Base-by-base conservation (phyloP, 2,888 invertebrate genomes). In the Allygus modestus region DNA sequence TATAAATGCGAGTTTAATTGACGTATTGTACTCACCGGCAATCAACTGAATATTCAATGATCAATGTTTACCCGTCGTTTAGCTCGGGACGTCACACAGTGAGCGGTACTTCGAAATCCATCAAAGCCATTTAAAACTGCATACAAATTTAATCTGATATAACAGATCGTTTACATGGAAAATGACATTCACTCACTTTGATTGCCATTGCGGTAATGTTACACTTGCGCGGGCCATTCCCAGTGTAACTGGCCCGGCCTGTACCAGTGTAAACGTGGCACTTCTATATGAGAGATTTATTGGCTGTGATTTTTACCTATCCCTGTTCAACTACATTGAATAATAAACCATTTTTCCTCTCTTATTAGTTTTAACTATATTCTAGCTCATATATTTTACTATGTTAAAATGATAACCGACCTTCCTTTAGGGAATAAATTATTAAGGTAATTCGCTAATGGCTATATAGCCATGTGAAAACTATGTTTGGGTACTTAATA, bases 41-140 rank as follows among this genome's bases (percentile, higher is more conserved):
- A 54, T 54, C 54, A 23, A 54, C 1, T 23, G 23, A n/a, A 54
- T 54, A 54, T 23, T 23, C 20, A 54, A n/a, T 54, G 11, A 20
- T 54, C 20, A 20, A 5, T 54, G 23, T 20, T 23, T 23, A 54
- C 20, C 23, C 54, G 12, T 46, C 46, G 23, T 54, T 54, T 23
- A 54, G 54, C 5, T 54, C 15, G 20, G 51, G 51, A 11, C 58
- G 17, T 23, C 58, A 26, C 58, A 28, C 9, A 28, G n/a, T 31
- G 65, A n/a, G 58, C 2, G 58, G 7, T 23, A 58, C 58, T 58
- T 58, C 26, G 2, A 65, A 65, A 28, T 31, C 65, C 65, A 65
- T 65, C 20, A 65, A 23, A 26, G 58, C 65, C 31, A 65, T 65
- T 65, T 54, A 17, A 65, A 65, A 65, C 28, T 58, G 65, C 26